Evolutionary conservation across 2,888 invertebrate species (phyloP).

Genomic region (Ochropleura leucogaster): DNA sequence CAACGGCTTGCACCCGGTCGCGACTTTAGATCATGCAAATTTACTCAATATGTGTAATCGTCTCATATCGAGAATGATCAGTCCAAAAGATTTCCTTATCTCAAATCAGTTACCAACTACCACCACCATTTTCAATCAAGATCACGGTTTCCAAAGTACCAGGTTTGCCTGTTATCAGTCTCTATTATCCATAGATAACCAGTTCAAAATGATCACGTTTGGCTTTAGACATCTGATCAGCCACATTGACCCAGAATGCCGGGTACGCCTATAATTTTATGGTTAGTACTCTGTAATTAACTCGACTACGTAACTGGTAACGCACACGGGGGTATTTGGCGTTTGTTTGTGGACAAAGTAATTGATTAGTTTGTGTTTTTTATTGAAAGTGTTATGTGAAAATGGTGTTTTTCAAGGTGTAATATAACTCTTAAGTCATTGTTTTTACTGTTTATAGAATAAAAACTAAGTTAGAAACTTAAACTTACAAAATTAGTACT

Average conservation of each 20-base stretch:
- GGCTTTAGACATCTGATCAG: conserved; percentile 51
- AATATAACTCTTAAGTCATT: not conserved
- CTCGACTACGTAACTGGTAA: conserved; percentile 50
- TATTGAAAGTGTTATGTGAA: not conserved
- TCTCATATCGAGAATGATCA: too few relatives aligned
- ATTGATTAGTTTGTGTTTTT: not conserved
- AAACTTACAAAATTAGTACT: not conserved
- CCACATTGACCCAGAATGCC: conserved; percentile 70
- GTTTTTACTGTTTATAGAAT: not conserved
- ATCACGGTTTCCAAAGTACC: conserved; percentile 41
- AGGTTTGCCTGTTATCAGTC: conserved; percentile 39
- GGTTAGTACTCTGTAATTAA: conserved; percentile 54
- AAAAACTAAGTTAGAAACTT: not conserved
- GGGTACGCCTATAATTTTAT: conserved; percentile 58
- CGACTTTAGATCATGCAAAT: too few relatives aligned
- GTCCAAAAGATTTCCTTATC: not conserved
- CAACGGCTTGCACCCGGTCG: too few relatives aligned
- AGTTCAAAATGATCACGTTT: conserved; percentile 48
- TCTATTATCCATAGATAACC: conserved; percentile 23
- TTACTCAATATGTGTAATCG: too few relatives aligned
- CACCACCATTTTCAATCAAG: conserved; percentile 38
- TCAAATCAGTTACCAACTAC: not conserved
- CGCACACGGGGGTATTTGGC: conserved; percentile 34
- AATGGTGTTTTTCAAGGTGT: not conserved
- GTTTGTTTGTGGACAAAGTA: conserved; percentile 27